Conservation (phyloP, 2,888 invertebrate species). For the Leptopilina syphax region DNA sequence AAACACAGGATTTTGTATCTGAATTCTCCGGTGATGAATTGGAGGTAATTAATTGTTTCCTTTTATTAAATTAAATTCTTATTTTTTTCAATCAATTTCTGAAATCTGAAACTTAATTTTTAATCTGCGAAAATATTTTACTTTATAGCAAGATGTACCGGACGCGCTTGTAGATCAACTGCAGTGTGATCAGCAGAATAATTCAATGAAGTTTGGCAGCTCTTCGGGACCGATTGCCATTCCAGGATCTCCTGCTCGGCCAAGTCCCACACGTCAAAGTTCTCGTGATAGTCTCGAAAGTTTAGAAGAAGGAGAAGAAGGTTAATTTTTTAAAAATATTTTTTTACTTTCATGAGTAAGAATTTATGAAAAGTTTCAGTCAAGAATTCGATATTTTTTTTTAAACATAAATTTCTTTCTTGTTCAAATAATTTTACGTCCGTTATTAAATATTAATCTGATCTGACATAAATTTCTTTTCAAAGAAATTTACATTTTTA, state of each 20-base stretch:
- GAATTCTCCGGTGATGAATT: conserved; percentile 69
- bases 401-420: too few species aligned
- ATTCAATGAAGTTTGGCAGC: conserved; percentile 62
- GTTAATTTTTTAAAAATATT: conserved; percentile 33
- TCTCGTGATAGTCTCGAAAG: conserved; percentile 79
- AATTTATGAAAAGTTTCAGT: too few species aligned
- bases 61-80: too few species aligned
- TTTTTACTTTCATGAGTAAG: not conserved
- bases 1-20: conserved; percentile 65
- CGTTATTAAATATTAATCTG: too few species aligned
- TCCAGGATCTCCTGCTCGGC: conserved; percentile 76
- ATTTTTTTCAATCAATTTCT: too few species aligned
- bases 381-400: too few species aligned
- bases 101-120: too few species aligned
- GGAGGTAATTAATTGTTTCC: conserved; percentile 56
- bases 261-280: conserved; percentile 78
- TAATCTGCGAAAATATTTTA: not conserved
- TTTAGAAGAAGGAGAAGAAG: conserved; percentile 78
- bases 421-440: too few species aligned
- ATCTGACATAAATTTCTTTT: too few species aligned
- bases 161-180: conserved; percentile 65
- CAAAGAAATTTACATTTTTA: too few species aligned
- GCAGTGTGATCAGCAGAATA: conserved; percentile 64
- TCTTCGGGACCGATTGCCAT: conserved; percentile 76
- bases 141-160: conserved; percentile 62